Evolutionary conservation across 2,797 vertebrate genomes (phyloP).

Genomic region (Triplophysa bombifrons): DNA sequence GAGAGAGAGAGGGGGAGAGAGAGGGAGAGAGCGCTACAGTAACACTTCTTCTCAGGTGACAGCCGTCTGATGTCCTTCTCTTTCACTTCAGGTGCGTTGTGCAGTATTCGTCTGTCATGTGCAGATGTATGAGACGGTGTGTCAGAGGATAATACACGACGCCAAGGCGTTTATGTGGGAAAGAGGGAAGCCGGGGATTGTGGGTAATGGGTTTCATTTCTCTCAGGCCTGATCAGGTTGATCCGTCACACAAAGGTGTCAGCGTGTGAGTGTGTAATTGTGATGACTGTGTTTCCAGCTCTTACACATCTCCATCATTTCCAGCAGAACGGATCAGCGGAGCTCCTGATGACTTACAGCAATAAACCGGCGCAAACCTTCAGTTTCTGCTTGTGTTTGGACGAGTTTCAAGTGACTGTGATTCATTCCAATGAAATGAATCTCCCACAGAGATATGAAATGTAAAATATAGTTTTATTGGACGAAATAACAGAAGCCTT

Average conservation of each 20-base stretch:
- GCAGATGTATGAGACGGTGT: constrained; percentile 15
- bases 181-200: constrained; percentile 35
- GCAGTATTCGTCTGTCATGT: neutral
- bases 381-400: neutral
- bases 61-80: constrained; percentile 22
- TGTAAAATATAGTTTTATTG: too few species aligned
- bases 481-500: too few species aligned
- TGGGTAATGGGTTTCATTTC: constrained; percentile 53
- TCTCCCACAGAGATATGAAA: too few species aligned
- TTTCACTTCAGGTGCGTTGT: neutral
- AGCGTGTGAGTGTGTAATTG: neutral
- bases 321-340: constrained; percentile 15
- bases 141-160: neutral
- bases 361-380: neutral
- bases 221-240: constrained; percentile 9
- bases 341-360: constrained; percentile 28
- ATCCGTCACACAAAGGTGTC: constrained; percentile 37
- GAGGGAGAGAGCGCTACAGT: constrained; percentile 4
- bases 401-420: neutral
- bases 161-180: neutral
- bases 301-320: constrained; percentile 31
- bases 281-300: constrained; percentile 21
- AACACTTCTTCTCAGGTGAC: constrained; percentile 29
- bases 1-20: too few species aligned
- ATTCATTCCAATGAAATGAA: too few species aligned